Percentiles rank a stretch among this genome's conserved stretches.
Conservation (phyloP, 2,113 vertebrate genomes). For the Entomyzon cyanotis region DNA sequence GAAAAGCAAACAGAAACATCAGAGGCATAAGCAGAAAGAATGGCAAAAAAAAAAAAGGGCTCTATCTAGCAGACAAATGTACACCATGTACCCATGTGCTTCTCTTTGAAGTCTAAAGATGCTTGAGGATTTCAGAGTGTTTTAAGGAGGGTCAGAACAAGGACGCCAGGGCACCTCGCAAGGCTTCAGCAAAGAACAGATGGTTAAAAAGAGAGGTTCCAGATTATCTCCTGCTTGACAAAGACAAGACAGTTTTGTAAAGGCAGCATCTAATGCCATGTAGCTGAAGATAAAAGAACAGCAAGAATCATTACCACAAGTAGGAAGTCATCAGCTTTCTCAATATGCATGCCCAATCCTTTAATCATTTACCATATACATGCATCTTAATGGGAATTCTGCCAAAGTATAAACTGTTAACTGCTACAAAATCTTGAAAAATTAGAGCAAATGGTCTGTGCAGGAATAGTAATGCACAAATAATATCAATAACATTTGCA, state of each 20-base stretch:
- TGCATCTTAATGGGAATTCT: background rate
- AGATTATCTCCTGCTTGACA: background rate
- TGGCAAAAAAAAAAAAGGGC: background rate
- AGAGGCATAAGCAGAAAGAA: background rate
- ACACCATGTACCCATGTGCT: background rate
- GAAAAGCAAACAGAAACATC: background rate
- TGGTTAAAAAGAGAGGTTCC: background rate
- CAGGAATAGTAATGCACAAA: background rate
- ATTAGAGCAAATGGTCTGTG: background rate
- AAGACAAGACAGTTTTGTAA: background rate
- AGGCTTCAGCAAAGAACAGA: background rate
- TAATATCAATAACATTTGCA: background rate
- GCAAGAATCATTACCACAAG: background rate
- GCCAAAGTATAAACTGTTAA: background rate
- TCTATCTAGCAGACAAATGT: background rate
- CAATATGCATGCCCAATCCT: background rate
- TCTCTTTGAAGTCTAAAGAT: background rate
- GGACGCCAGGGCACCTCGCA: background rate
- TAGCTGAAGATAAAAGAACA: background rate
- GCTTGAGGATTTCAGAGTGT: background rate
- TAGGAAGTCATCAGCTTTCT: background rate
- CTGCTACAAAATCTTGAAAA: conserved; percentile 3
- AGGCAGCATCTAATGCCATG: background rate
- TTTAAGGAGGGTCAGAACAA: background rate
- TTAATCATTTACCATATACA: background rate